Conservation (phyloP, 1,140 invertebrate species). For the Bombus terrestris region DNA sequence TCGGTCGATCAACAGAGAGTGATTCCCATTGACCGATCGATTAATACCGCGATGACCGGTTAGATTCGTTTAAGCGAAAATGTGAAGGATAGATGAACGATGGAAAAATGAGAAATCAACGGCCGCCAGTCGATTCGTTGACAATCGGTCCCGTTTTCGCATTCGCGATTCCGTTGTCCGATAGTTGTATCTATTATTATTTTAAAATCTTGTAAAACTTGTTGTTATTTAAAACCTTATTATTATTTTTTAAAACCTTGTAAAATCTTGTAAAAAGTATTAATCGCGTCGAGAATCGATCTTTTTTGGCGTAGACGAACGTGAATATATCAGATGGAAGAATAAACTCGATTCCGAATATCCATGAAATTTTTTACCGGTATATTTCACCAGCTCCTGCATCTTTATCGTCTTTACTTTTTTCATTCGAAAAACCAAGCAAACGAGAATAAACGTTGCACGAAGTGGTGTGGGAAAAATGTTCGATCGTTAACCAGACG, state of each 20-base stretch:
- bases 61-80: background rate
- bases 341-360: background rate
- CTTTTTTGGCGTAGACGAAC: background rate
- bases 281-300: background rate
- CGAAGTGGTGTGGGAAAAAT: background rate
- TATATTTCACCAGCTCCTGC: too few species aligned
- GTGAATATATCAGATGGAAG: background rate
- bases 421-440: too few species aligned
- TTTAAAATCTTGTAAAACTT: background rate
- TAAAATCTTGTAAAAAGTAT: background rate
- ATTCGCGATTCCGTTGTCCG: background rate
- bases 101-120: background rate
- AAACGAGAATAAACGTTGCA: too few species aligned
- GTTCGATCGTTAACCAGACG: background rate
- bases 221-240: background rate
- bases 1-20: background rate
- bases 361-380: too few species aligned
- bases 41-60: background rate
- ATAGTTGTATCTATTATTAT: slow-evolving; percentile 10
- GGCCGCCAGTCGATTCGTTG: background rate
- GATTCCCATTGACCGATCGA: background rate
- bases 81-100: background rate
- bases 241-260: background rate
- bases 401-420: too few species aligned
- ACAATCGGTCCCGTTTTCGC: background rate